Conservation (phyloP, 2,797 vertebrate genomes). For the Hydrolagus colliei region DNA sequence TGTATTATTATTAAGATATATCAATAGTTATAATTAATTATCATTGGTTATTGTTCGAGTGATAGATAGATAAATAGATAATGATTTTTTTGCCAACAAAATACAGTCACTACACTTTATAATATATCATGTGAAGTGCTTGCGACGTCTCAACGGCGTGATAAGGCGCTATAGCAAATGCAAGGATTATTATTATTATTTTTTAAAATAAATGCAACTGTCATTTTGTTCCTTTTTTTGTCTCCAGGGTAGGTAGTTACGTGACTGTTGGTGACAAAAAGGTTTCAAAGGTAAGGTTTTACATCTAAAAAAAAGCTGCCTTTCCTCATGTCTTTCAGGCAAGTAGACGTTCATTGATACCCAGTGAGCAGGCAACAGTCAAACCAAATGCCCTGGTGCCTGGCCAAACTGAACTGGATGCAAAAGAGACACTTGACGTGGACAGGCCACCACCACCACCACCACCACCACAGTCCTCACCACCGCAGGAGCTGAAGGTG, state of each 20-base stretch:
- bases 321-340: slow-evolving; percentile 47
- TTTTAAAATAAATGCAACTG: background rate
- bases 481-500: slow-evolving; percentile 26
- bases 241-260: background rate
- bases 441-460: slow-evolving; percentile 45
- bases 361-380: slow-evolving; percentile 64
- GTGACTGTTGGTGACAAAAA: background rate
- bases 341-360: slow-evolving; percentile 63
- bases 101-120: no score
- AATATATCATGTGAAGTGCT: no score
- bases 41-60: no score
- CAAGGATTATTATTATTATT: no score
- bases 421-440: slow-evolving; percentile 37
- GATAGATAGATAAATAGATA: no score
- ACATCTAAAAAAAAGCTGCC: background rate
- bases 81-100: no score
- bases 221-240: background rate
- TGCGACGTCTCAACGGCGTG: no score
- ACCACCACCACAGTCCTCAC: slow-evolving; percentile 32
- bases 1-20: no score
- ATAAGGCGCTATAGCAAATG: no score
- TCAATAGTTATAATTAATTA: no score
- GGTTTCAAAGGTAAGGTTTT: background rate
- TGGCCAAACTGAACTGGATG: slow-evolving; percentile 18
- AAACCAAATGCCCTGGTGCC: slow-evolving; percentile 46